Conservation (phyloP, 2,113 vertebrate species). For the Kryptolebias marmoratus region DNA sequence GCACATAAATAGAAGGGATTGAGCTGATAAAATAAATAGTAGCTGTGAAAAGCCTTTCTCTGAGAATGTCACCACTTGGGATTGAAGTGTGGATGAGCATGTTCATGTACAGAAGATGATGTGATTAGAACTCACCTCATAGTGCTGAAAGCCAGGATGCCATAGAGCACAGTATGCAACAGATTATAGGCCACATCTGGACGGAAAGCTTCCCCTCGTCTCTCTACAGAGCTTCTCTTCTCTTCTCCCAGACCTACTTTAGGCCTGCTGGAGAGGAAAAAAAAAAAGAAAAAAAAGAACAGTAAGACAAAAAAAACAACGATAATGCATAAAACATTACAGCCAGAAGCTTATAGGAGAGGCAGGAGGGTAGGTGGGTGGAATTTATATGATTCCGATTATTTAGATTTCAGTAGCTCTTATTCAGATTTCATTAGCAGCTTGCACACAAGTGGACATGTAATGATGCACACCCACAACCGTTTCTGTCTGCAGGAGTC, state of each 20-base stretch:
- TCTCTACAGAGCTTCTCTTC: conserved; percentile 55
- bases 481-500: conserved; percentile 39
- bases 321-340: conserved; percentile 59
- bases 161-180: conserved; percentile 89
- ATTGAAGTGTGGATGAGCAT: not conserved
- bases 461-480: conserved; percentile 36
- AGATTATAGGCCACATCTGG: conserved; percentile 92
- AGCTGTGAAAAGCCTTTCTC: not conserved
- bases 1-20: too few relatives aligned
- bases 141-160: conserved; percentile 92
- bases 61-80: not conserved
- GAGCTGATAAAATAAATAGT: conserved; percentile 12
- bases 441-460: conserved; percentile 38
- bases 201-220: conserved; percentile 68
- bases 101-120: not conserved
- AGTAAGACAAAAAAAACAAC: conserved; percentile 45
- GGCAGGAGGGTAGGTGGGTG: conserved; percentile 51
- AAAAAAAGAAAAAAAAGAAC: conserved; percentile 35
- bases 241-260: conserved; percentile 51
- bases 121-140: conserved; percentile 88
- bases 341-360: conserved; percentile 28
- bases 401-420: conserved; percentile 45
- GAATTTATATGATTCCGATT: conserved; percentile 57
- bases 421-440: conserved; percentile 55
- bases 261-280: conserved; percentile 51